A percentile compares a stretch with the other conserved stretches of the same genome.
These are phyloP conservation scores for Leptopilina clavipes DNA, from an alignment of 1,140 invertebrate species.

Conservation along the genomic window DNA sequence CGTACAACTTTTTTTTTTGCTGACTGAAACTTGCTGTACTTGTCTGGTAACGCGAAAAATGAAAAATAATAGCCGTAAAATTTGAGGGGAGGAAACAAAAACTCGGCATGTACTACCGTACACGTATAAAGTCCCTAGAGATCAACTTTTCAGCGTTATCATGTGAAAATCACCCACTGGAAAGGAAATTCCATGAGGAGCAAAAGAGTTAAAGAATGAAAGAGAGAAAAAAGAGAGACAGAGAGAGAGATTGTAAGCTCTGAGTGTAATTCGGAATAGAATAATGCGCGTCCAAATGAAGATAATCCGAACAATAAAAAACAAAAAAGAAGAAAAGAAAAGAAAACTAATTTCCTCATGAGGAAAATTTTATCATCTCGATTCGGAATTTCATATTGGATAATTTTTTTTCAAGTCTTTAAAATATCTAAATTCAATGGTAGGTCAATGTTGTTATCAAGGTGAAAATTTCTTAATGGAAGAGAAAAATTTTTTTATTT, in stretches of 20 bases:
- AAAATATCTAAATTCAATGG: too few species aligned
- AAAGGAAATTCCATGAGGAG: conserved; percentile 20
- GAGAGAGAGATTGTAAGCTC: conserved; percentile 3
- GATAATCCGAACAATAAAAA: conserved; percentile 11
- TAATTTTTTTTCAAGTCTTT: too few species aligned
- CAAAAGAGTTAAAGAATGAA: conserved; percentile 23
- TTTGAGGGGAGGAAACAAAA: not conserved
- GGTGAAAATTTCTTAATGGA: too few species aligned
- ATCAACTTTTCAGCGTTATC: conserved; percentile 30
- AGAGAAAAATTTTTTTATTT: too few species aligned
- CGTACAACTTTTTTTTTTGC: not conserved
- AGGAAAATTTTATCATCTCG: not conserved
- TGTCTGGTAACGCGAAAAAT: not conserved
- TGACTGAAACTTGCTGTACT: not conserved
- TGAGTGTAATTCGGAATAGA: not conserved
- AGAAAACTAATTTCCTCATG: not conserved
- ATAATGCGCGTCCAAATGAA: conserved; percentile 1
- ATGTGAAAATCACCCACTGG: not conserved
- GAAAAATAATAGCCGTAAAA: conserved; percentile 16
- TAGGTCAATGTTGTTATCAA: too few species aligned
- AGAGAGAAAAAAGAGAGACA: conserved; percentile 23
- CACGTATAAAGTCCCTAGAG: conserved; percentile 16
- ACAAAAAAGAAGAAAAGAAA: not conserved
- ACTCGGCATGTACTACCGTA: not conserved
- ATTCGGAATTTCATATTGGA: too few species aligned